Conservation (phyloP, 1,140 invertebrate genomes). For the Eueides isabella region DNA sequence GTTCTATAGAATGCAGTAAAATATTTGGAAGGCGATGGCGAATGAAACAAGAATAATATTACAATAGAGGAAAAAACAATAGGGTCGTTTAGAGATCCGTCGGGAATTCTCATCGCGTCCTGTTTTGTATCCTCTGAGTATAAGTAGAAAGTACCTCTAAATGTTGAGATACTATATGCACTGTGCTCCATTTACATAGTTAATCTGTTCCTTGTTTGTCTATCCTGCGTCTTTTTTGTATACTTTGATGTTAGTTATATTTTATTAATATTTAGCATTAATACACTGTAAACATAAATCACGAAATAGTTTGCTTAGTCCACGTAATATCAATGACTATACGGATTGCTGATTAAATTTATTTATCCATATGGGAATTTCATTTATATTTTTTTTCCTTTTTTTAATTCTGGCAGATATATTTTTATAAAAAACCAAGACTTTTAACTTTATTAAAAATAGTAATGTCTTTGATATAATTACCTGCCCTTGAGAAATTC, state of each 20-base stretch:
- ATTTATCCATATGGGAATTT: no score
- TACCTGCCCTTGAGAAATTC: not conserved
- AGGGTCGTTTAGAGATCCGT: constrained; percentile 66
- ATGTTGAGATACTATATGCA: constrained; percentile 56
- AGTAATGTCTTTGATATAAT: not conserved
- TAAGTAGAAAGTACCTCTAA: constrained; percentile 60
- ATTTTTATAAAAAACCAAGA: not conserved
- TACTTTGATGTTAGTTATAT: not conserved
- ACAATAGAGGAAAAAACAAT: constrained; percentile 68
- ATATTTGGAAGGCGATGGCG: constrained; percentile 63
- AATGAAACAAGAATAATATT: constrained; percentile 68
- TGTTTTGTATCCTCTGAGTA: constrained; percentile 51
- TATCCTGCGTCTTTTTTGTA: not conserved
- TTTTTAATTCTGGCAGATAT: not conserved
- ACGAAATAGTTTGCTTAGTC: no score
- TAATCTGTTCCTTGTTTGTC: constrained; percentile 45
- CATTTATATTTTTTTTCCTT: not conserved
- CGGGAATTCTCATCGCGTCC: constrained; percentile 60
- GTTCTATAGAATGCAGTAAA: constrained; percentile 66
- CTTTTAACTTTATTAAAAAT: no score
- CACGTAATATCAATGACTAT: not conserved
- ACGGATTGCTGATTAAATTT: not conserved
- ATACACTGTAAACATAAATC: not conserved
- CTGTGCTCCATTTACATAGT: constrained; percentile 63
- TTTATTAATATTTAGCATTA: not conserved